A percentile compares a stretch with the other conserved stretches of the same genome.
Conservation (phyloP, 2,113 vertebrate genomes). For the Dicerorhinus sumatrensis region DNA sequence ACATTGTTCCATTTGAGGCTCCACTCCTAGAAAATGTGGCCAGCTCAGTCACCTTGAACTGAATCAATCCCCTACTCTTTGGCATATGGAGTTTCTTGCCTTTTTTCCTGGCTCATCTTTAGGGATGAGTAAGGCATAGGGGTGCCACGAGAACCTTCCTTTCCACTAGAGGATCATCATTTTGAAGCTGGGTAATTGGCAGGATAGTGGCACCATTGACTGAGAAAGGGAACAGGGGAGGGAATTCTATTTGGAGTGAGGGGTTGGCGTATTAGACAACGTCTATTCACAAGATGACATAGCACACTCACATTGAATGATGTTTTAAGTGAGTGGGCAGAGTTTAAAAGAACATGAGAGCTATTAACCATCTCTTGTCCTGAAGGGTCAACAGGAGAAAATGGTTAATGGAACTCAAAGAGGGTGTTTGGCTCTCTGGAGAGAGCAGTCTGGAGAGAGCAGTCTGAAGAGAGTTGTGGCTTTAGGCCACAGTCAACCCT, state of each 20-base stretch:
- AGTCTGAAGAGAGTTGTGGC: background rate
- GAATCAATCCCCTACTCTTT: background rate
- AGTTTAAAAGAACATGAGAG: slow-evolving; percentile 14
- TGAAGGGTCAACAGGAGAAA: background rate
- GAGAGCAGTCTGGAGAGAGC: background rate
- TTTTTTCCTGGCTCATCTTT: background rate
- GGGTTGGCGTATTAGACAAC: background rate
- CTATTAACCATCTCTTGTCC: background rate
- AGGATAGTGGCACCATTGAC: background rate
- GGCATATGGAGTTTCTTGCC: background rate
- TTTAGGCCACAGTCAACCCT: background rate
- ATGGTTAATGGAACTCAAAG: background rate
- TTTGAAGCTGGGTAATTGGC: background rate
- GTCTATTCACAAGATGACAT: background rate
- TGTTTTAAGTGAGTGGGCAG: background rate
- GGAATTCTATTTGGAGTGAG: background rate
- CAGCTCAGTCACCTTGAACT: background rate
- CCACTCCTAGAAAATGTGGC: background rate
- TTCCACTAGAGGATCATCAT: background rate
- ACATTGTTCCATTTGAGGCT: background rate
- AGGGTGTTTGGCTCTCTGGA: background rate
- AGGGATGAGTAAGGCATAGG: background rate
- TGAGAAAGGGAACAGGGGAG: background rate
- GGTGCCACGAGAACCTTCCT: background rate
- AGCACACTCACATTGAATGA: background rate